These are phyloP conservation scores for Rhombomys opimus DNA, from an alignment of 2,113 vertebrate species.

Conservation along the genomic window DNA sequence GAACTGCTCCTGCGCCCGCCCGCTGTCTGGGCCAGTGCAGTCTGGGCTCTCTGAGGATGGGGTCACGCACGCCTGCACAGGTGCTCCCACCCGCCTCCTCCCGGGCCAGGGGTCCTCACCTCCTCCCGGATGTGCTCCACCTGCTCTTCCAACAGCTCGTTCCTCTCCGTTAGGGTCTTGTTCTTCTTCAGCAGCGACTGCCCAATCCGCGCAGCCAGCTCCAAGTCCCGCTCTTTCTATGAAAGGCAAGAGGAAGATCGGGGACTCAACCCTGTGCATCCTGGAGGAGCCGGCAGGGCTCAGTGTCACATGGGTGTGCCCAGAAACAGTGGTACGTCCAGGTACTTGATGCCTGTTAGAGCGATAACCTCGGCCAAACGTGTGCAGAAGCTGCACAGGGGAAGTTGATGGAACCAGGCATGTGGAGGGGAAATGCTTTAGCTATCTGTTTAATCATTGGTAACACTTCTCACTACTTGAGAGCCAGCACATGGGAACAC, in stretches of 20 bases:
- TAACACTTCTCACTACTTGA: not conserved
- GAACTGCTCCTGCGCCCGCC: not conserved
- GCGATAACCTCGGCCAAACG: not conserved
- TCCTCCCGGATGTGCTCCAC: constrained; percentile 97
- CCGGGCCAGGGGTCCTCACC: constrained; percentile 83
- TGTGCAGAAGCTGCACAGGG: not conserved
- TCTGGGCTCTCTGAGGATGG: not conserved
- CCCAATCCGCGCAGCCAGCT: constrained; percentile 97
- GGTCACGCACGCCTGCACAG: not conserved
- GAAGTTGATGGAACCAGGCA: not conserved
- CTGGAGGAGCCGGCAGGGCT: not conserved
- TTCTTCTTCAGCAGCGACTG: constrained; percentile 99
- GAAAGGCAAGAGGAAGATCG: constrained; percentile 55
- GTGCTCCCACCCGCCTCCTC: too few relatives aligned
- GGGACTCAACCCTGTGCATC: not conserved
- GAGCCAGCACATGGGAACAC: not conserved
- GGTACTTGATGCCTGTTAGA: fast-evolving
- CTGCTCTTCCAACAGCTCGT: constrained; percentile 96
- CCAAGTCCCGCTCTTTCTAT: constrained; percentile 99
- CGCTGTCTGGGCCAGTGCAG: fast-evolving
- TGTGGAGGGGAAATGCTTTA: not conserved
- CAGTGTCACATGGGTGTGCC: not conserved
- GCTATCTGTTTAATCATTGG: not conserved
- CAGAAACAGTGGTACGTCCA: not conserved
- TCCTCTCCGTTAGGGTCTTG: constrained; percentile 96